phyloP scores from a whole-genome alignment of 2,888 invertebrate species.

The Eupithecia abbreviata region DNA sequence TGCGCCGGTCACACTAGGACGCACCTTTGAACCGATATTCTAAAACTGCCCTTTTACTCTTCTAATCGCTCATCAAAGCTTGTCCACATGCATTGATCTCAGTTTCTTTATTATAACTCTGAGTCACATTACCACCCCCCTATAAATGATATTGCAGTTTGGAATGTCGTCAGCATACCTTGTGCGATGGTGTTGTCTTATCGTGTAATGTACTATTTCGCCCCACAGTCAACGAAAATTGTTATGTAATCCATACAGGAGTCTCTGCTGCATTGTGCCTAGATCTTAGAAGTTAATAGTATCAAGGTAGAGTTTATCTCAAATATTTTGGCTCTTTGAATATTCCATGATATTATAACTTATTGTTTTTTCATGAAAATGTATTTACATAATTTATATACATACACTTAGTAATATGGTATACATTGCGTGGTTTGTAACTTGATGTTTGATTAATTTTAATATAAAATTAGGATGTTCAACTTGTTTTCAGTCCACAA shows the following conservation, averaged over 20 bases:
- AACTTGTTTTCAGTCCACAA: slow-evolving; percentile 75
- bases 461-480: slow-evolving; percentile 80
- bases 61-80: slow-evolving; percentile 37
- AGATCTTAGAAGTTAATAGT: slow-evolving; percentile 84
- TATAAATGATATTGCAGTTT: slow-evolving; percentile 57
- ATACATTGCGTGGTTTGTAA: slow-evolving; percentile 84
- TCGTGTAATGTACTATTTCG: slow-evolving; percentile 61
- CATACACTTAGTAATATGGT: slow-evolving; percentile 83
- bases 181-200: slow-evolving; percentile 75
- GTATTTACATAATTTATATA: slow-evolving; percentile 82
- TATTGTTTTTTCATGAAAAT: slow-evolving; percentile 81
- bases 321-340: slow-evolving; percentile 84
- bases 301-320: slow-evolving; percentile 84
- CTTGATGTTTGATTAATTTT: slow-evolving; percentile 81
- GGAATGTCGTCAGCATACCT: slow-evolving; percentile 66
- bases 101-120: slow-evolving; percentile 24
- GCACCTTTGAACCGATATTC: slow-evolving; percentile 64
- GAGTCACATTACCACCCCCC: slow-evolving; percentile 14
- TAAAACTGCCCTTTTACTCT: slow-evolving; percentile 57
- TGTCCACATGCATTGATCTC: slow-evolving; percentile 34
- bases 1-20: slow-evolving; percentile 49
- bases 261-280: slow-evolving; percentile 85
- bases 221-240: slow-evolving; percentile 83
- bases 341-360: slow-evolving; percentile 81
- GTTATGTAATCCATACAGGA: slow-evolving; percentile 83